phyloP scores from a whole-genome alignment of 2,113 vertebrate genomes.

The Romanogobio albipinnatus region DNA sequence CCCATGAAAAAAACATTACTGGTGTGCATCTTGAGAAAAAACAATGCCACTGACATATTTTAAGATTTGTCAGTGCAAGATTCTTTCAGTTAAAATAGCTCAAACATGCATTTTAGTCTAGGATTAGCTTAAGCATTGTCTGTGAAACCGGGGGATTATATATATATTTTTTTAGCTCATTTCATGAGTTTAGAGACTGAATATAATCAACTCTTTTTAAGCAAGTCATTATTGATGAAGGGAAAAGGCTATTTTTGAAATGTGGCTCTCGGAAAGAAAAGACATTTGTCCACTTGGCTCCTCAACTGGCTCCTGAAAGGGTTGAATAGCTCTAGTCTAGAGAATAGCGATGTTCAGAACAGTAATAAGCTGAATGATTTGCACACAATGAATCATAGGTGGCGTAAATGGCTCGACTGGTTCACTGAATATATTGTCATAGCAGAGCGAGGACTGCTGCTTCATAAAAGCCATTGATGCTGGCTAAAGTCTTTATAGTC shows the following conservation, averaged over 20 bases:
- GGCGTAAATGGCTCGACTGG: slow-evolving; percentile 6
- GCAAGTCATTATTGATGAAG: not conserved
- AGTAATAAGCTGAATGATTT: slow-evolving; percentile 38
- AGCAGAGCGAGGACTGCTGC: not conserved
- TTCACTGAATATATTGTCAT: slow-evolving; percentile 38
- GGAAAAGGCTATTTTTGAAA: slow-evolving; percentile 8
- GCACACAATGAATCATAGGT: slow-evolving; percentile 39
- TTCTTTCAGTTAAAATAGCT: too few relatives aligned
- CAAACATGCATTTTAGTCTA: too few relatives aligned
- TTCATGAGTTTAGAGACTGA: not conserved
- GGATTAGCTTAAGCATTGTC: too few relatives aligned
- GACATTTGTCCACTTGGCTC: not conserved
- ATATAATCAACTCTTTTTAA: not conserved
- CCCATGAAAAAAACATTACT: too few relatives aligned
- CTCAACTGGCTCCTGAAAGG: slow-evolving; percentile 2
- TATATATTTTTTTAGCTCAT: not conserved
- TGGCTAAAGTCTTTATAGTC: slow-evolving; percentile 48
- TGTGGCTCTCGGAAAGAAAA: not conserved
- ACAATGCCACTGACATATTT: too few relatives aligned
- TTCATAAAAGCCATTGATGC: slow-evolving; percentile 44
- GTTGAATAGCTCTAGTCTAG: slow-evolving; percentile 27
- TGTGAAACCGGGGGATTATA: too few relatives aligned
- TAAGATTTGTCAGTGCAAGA: too few relatives aligned
- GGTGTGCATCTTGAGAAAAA: too few relatives aligned
- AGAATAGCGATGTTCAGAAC: slow-evolving; percentile 19